Evolutionary conservation across 2,888 invertebrate genomes (phyloP).

Genomic region (Cephalotes varians): DNA sequence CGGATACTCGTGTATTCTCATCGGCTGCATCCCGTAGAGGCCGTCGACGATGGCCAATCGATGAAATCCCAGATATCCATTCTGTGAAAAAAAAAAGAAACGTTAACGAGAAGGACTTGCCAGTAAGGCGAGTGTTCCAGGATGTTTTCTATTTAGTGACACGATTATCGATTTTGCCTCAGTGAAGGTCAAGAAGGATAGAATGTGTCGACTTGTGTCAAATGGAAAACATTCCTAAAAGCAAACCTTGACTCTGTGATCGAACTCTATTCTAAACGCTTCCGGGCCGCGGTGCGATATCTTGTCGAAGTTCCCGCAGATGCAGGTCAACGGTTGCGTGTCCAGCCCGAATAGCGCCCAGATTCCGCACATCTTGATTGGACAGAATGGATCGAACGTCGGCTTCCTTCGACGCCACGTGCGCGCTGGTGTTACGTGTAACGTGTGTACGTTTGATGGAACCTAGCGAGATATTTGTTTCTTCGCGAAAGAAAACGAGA

Average conservation of each 20-base stretch:
- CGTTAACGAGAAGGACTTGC: not conserved
- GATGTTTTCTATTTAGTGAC: too few species aligned
- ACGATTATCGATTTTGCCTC: too few species aligned
- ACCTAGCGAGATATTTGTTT: too few species aligned
- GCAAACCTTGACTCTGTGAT: slow-evolving; percentile 88
- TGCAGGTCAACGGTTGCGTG: slow-evolving; percentile 87
- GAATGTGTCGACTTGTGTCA: too few species aligned
- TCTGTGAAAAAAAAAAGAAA: slow-evolving; percentile 83
- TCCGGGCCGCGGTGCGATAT: slow-evolving; percentile 92
- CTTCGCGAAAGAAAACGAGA: too few species aligned
- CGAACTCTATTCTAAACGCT: slow-evolving; percentile 91
- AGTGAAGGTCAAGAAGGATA: too few species aligned
- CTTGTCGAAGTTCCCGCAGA: slow-evolving; percentile 88
- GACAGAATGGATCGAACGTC: too few species aligned
- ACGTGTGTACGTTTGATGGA: too few species aligned
- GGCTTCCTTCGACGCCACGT: not conserved
- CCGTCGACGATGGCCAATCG: slow-evolving; percentile 90
- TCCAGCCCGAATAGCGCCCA: slow-evolving; percentile 91
- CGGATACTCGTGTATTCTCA: slow-evolving; percentile 90
- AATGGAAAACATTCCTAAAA: not conserved
- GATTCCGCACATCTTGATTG: slow-evolving; percentile 92
- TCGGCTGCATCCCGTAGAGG: slow-evolving; percentile 92
- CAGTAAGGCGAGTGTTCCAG: too few species aligned
- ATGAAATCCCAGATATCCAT: slow-evolving; percentile 90
- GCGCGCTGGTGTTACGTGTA: not conserved